Conservation (phyloP, 1,140 invertebrate genomes). For the Onthophagus taurus region DNA sequence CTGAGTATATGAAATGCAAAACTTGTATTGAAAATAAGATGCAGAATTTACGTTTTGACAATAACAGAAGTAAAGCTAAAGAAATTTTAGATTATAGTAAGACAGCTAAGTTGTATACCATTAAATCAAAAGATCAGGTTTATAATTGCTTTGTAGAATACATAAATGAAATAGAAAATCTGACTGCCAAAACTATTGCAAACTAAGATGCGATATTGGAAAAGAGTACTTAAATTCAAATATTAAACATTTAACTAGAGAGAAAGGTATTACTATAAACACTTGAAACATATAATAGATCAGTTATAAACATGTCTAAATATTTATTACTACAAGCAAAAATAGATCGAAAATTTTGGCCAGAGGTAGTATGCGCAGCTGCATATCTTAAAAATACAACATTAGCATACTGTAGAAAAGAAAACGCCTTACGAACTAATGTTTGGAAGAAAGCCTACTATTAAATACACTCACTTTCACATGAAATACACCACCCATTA, state of each 20-base stretch:
- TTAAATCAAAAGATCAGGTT: constrained; percentile 32
- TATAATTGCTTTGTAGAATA: constrained; percentile 22
- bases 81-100: constrained; percentile 37
- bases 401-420: constrained; percentile 2
- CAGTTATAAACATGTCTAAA: constrained; percentile 19
- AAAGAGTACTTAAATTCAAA: constrained; percentile 32
- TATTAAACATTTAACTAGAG: constrained; percentile 16
- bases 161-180: constrained; percentile 23
- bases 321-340: constrained; percentile 27
- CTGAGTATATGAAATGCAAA: constrained; percentile 6
- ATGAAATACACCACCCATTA: no score
- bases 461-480: no score
- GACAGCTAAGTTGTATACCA: constrained; percentile 29
- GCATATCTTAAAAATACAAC: constrained; percentile 29
- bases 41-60: constrained; percentile 5
- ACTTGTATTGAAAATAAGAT: constrained; percentile 10
- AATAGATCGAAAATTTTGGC: constrained; percentile 31
- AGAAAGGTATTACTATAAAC: constrained; percentile 30
- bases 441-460: constrained; percentile 14
- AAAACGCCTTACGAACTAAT: constrained; percentile 13
- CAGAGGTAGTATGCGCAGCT: constrained; percentile 24
- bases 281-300: constrained; percentile 34
- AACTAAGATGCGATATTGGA: constrained; percentile 37
- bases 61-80: no score
- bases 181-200: constrained; percentile 30